These are phyloP conservation scores for Oeneis ivallda DNA, from an alignment of 2,888 invertebrate species.

Conservation along the genomic window DNA sequence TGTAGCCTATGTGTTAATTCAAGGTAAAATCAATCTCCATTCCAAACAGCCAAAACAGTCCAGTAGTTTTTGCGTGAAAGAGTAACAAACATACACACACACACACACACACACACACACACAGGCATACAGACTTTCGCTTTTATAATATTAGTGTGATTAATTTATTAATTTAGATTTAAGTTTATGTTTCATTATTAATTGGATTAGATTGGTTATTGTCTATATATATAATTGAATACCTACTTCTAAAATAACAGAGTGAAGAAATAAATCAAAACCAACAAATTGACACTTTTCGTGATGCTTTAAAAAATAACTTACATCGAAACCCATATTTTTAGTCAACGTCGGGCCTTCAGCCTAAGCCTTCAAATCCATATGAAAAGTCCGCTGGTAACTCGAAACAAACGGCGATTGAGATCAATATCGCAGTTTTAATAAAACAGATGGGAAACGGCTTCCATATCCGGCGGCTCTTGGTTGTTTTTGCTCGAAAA, in stretches of 20 bases:
- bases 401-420: slow-evolving; percentile 54
- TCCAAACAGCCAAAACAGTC: too few relatives aligned
- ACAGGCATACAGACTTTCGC: too few relatives aligned
- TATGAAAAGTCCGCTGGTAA: slow-evolving; percentile 22
- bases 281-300: slow-evolving; percentile 2
- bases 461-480: slow-evolving; percentile 69
- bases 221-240: too few relatives aligned
- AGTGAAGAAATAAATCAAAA: slow-evolving; percentile 1
- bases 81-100: too few relatives aligned
- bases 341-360: slow-evolving; percentile 17
- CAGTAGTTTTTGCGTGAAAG: too few relatives aligned
- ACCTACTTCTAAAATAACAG: background rate
- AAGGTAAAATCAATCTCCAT: too few relatives aligned
- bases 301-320: background rate
- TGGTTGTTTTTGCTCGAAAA: slow-evolving; percentile 67
- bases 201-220: too few relatives aligned
- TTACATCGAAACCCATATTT: slow-evolving; percentile 5
- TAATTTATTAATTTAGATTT: too few relatives aligned
- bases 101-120: too few relatives aligned
- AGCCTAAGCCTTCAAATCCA: slow-evolving; percentile 18
- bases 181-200: too few relatives aligned
- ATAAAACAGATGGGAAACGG: slow-evolving; percentile 76
- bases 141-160: too few relatives aligned
- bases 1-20: too few relatives aligned
- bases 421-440: slow-evolving; percentile 78